Evolutionary conservation across 1,140 invertebrate genomes (phyloP).

Genomic region (Apis cerana): DNA sequence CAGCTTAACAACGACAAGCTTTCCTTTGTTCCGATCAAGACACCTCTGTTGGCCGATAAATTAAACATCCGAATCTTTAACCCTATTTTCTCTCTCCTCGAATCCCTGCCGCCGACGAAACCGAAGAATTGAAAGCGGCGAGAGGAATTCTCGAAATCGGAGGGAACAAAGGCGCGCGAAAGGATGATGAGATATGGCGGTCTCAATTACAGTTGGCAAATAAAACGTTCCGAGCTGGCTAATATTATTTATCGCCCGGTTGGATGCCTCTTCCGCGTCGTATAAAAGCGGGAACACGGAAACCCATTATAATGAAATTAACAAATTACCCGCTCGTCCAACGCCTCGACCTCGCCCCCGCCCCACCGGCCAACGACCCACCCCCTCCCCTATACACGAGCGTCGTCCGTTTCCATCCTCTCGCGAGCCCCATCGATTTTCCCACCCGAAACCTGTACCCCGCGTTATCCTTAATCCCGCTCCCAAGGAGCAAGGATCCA

Average conservation of each 20-base stretch:
- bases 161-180: background rate
- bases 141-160: too few relatives aligned
- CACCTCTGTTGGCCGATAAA: too few relatives aligned
- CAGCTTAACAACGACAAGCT: too few relatives aligned
- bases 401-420: slow-evolving; percentile 9
- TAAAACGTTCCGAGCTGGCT: slow-evolving; percentile 4
- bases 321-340: slow-evolving; percentile 5
- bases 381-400: background rate
- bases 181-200: background rate
- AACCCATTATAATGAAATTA: slow-evolving; percentile 27
- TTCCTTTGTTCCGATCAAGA: too few relatives aligned
- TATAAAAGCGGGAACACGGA: slow-evolving; percentile 21
- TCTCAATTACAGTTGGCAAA: slow-evolving; percentile 8
- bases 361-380: background rate
- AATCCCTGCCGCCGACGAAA: too few relatives aligned
- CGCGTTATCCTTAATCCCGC: background rate
- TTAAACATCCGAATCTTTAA: too few relatives aligned
- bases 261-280: slow-evolving; percentile 1
- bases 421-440: slow-evolving; percentile 2
- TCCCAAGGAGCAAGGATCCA: too few relatives aligned
- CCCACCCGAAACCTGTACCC: background rate
- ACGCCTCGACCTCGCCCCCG: background rate
- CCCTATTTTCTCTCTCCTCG: too few relatives aligned
- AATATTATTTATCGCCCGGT: slow-evolving; percentile 27
- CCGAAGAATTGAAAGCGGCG: too few relatives aligned